Percentiles rank a stretch among this genome's conserved stretches.
Conservation (phyloP, 2,888 invertebrate genomes). For the Euzetes globulus region DNA sequence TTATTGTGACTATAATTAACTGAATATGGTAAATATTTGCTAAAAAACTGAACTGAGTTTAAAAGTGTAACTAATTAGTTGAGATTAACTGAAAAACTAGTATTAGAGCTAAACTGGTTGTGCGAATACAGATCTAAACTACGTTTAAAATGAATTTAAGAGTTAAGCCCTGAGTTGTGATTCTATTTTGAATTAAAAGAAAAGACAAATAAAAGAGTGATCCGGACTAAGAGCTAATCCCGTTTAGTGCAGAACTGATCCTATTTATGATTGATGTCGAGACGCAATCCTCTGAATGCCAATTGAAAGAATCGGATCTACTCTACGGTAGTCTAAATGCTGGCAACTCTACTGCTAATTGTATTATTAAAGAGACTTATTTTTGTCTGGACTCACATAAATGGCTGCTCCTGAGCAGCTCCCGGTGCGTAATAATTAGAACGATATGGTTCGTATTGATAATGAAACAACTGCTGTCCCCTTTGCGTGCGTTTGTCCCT, state of each 20-base stretch:
- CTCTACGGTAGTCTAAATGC: slow-evolving; percentile 2
- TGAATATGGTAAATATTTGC: no score
- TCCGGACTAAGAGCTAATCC: not conserved
- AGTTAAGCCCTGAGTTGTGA: no score
- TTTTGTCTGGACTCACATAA: slow-evolving; percentile 24
- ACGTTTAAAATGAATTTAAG: no score
- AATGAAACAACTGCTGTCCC: slow-evolving; percentile 20
- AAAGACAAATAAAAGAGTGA: not conserved
- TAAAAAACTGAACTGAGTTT: no score
- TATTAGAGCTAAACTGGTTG: no score
- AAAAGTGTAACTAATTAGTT: no score
- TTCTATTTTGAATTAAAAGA: not conserved
- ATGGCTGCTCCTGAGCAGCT: slow-evolving; percentile 20
- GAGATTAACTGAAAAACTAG: no score
- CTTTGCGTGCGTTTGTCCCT: slow-evolving; percentile 22
- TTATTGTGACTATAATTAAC: no score
- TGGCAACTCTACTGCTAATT: slow-evolving; percentile 28
- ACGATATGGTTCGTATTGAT: slow-evolving; percentile 28
- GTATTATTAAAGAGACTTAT: slow-evolving; percentile 26
- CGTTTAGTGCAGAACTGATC: slow-evolving; percentile 1
- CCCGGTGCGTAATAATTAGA: slow-evolving; percentile 29
- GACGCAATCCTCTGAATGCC: slow-evolving; percentile 20
- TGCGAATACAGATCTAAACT: no score
- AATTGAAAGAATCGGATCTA: not conserved
- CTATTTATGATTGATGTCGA: slow-evolving; percentile 23